Conservation (phyloP, 2,888 invertebrate genomes). For the Drosophila glabriapex region DNA sequence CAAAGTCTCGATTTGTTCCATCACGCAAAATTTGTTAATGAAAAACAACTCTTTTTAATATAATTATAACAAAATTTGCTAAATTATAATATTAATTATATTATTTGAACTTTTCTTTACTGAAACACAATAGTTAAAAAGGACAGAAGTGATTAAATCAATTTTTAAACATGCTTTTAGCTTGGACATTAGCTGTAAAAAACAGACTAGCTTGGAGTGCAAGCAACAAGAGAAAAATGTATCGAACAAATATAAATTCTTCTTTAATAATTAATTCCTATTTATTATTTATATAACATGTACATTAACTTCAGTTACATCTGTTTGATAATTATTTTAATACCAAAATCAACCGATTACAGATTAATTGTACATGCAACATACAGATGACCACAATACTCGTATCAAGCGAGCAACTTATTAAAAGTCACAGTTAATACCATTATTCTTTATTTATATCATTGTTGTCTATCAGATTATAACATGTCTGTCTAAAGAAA, state of each 20-base stretch:
- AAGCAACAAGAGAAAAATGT: background rate
- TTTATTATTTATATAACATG: background rate
- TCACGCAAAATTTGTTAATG: background rate
- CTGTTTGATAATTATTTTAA: background rate
- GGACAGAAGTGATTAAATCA: background rate
- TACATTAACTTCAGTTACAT: background rate
- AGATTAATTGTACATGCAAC: background rate
- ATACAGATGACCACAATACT: background rate
- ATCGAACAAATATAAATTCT: background rate
- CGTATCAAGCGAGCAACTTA: background rate
- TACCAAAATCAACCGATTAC: background rate
- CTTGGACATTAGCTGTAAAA: constrained; percentile 4
- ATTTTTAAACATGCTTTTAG: constrained; percentile 7
- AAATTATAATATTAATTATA: background rate
- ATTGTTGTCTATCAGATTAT: background rate
- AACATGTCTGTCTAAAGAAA: background rate
- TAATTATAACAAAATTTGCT: background rate
- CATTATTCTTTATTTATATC: background rate
- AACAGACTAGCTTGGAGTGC: background rate
- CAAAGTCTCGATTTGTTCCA: constrained; percentile 9
- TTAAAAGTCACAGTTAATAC: background rate
- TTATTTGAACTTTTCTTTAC: constrained; percentile 11
- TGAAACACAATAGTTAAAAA: background rate
- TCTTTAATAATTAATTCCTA: background rate
- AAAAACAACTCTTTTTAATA: constrained; percentile 19